A percentile compares a stretch with the other conserved stretches of the same genome.
These are phyloP conservation scores for Periophthalmus magnuspinnatus DNA, from an alignment of 2,797 vertebrate species.

Conservation along the genomic window DNA sequence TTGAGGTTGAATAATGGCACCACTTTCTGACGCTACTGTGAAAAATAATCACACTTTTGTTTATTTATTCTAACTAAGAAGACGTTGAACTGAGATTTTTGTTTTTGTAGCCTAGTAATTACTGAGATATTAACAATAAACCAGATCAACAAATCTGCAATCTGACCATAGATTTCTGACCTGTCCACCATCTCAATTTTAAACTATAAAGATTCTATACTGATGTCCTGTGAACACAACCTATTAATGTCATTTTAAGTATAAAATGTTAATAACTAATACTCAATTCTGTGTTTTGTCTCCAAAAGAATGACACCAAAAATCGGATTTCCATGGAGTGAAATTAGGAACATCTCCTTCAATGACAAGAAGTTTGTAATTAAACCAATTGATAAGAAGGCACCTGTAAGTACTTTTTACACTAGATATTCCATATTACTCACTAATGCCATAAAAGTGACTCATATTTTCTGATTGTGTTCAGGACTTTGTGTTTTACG, in stretches of 20 bases:
- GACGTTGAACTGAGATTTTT: too few species aligned
- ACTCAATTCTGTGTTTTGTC: not conserved
- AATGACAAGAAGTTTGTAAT: slow-evolving; percentile 99
- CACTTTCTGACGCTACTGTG: too few species aligned
- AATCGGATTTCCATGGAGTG: slow-evolving; percentile 98
- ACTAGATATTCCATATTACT: not conserved
- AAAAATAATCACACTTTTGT: too few species aligned
- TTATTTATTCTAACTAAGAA: too few species aligned
- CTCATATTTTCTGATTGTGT: not conserved
- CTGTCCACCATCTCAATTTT: too few species aligned
- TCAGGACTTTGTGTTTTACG: slow-evolving; percentile 98
- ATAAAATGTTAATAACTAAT: not conserved
- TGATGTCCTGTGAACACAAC: too few species aligned
- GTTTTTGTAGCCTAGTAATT: too few species aligned
- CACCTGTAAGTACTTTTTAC: slow-evolving; percentile 82
- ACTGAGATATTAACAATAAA: too few species aligned
- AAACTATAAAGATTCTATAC: too few species aligned
- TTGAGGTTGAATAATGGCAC: too few species aligned
- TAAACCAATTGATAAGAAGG: slow-evolving; percentile 98
- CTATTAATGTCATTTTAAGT: not conserved
- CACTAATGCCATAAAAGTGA: not conserved
- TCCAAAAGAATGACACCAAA: slow-evolving; percentile 92
- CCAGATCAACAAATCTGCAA: too few species aligned
- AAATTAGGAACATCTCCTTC: slow-evolving; percentile 98
- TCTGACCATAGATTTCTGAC: too few species aligned